Conservation (phyloP, 2,888 invertebrate genomes). For the Xylocampa areola region DNA sequence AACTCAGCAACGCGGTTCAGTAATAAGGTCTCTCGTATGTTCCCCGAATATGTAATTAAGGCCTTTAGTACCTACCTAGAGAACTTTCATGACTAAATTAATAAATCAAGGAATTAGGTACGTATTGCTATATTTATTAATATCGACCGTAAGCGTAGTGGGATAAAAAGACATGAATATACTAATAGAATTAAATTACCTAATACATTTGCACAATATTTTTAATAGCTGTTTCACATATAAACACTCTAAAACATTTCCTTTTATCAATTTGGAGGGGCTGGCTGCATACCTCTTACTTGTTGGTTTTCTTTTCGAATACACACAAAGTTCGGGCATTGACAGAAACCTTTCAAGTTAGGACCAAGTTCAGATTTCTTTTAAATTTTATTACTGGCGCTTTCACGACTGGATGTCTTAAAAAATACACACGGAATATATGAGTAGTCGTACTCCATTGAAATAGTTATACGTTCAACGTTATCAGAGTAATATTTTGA, state of each 20-base stretch:
- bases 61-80: neutral
- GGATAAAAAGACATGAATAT: no score
- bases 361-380: slow-evolving; percentile 29
- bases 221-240: no score
- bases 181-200: no score
- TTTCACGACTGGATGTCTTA: slow-evolving; percentile 24
- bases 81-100: no score
- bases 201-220: no score
- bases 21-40: slow-evolving; percentile 3
- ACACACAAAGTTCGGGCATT: slow-evolving; percentile 6
- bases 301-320: neutral
- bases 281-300: no score
- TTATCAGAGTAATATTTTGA: slow-evolving; percentile 8
- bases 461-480: slow-evolving; percentile 15
- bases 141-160: no score
- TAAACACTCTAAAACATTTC: no score
- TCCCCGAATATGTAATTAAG: neutral
- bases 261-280: no score
- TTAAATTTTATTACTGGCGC: slow-evolving; percentile 9
- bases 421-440: slow-evolving; percentile 5
- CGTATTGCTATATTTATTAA: no score
- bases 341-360: slow-evolving; percentile 38
- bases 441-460: neutral
- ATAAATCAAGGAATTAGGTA: no score
- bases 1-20: neutral